Conservation (phyloP, 2,113 vertebrate genomes). For the Patagioenas fasciata region DNA sequence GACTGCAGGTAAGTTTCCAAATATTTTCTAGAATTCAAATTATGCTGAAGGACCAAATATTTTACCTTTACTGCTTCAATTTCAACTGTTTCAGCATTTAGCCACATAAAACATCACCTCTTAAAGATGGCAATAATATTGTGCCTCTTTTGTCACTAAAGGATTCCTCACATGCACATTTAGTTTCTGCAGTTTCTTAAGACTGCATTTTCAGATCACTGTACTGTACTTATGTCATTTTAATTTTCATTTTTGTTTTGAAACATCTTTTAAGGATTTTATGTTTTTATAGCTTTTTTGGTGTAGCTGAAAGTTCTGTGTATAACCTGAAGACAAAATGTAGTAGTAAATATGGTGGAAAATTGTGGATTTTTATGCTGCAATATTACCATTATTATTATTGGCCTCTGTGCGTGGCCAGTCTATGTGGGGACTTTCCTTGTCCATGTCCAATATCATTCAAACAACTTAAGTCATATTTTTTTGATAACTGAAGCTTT, state of each 20-base stretch:
- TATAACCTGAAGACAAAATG: neutral
- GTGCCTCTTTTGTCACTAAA: neutral
- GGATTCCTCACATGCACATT: neutral
- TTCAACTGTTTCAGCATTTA: neutral
- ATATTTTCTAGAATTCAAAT: neutral
- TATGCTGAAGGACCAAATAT: neutral
- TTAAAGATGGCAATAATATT: neutral
- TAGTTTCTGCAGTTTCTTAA: neutral
- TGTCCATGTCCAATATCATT: no score
- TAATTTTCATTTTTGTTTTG: neutral
- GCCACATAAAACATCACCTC: neutral
- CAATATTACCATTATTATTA: neutral
- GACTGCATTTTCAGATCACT: neutral
- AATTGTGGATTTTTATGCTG: neutral
- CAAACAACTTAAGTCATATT: neutral
- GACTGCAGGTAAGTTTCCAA: neutral
- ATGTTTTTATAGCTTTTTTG: neutral
- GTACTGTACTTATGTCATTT: neutral
- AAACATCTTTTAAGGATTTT: neutral
- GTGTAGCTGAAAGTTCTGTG: neutral
- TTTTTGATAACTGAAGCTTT: neutral
- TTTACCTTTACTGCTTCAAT: neutral
- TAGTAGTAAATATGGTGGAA: neutral
- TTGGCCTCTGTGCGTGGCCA: neutral
- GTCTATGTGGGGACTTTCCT: accelerated